Evolutionary conservation across 2,797 vertebrate species (phyloP), one percentile per base, ranked within the genome.

Genomic region (Leuciscus waleckii): DNA sequence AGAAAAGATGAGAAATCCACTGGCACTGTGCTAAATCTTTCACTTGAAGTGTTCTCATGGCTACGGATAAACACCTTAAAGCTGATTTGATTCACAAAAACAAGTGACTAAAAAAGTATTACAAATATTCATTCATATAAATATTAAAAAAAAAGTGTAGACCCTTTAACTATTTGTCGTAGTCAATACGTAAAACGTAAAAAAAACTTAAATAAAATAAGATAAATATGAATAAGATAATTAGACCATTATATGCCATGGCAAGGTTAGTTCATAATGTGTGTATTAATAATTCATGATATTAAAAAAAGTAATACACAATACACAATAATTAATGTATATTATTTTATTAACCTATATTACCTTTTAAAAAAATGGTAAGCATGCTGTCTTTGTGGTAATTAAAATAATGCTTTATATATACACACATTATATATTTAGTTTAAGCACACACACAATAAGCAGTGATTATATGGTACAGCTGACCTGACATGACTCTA

Each of bases 31-130:
- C 79, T 71, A 80, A 67, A 83, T 79, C 71, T 79, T 86, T 82
- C 71, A 76, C 32, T 67, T 71, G 23, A 67, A 49, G 61, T 37
- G 37, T n/a, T 65, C 74, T 17, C 54, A 16, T 68, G 63, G 58
- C 41, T 87, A n/a, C 43, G 79, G 43, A 79, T 74, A 84, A 79
- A 84, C 83, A 63, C 46, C 51, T 69, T 37, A 86, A 80, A 61
- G 54, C 54, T 11, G 4, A 41, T 39, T 26, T 61, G 54, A 78
- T 61, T 61, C 14, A 19, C 54, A 78, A 61, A 61, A 69, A 70
- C 35, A n/a, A 32, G 17, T 13, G 32, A 79, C 49, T 21, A 79
- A 17, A 43, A 43, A 75, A 76, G 21, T 13, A 37, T 32, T 6
- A 7, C 54, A 35, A 37, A 76, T 23, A 7, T 5, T 8, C 35